phyloP scores from a whole-genome alignment of 2,888 invertebrate species.

The Herminia tarsipennalis region DNA sequence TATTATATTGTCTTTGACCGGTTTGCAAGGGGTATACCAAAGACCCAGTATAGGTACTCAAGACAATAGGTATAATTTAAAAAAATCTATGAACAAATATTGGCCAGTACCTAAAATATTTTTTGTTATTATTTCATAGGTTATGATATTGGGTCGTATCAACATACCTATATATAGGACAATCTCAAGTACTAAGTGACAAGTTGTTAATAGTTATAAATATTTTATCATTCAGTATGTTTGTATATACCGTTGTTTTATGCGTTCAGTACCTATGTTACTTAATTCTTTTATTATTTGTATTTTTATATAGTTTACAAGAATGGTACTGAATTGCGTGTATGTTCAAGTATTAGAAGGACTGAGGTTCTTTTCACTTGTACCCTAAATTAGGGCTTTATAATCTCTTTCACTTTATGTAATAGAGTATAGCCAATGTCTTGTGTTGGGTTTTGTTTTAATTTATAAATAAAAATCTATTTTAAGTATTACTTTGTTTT shows the following conservation, averaged over 20 bases:
- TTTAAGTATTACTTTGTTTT: slow-evolving; percentile 60
- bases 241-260: slow-evolving; percentile 49
- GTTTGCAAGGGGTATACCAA: no score
- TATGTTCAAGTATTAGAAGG: slow-evolving; percentile 81
- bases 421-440: slow-evolving; percentile 76
- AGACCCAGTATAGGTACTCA: no score
- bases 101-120: no score
- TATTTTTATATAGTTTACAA: slow-evolving; percentile 42
- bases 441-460: slow-evolving; percentile 84
- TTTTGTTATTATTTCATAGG: no score
- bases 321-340: slow-evolving; percentile 50
- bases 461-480: slow-evolving; percentile 83
- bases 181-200: slow-evolving; percentile 37
- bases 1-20: no score
- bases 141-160: no score
- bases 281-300: slow-evolving; percentile 35
- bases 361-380: slow-evolving; percentile 83
- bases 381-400: slow-evolving; percentile 85
- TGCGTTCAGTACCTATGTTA: slow-evolving; percentile 41
- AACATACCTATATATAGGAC: no score
- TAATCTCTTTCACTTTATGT: slow-evolving; percentile 77
- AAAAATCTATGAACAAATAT: no score
- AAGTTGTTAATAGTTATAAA: slow-evolving; percentile 34
- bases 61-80: no score
- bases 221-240: slow-evolving; percentile 36